Evolutionary conservation across 2,113 vertebrate genomes (phyloP).

Genomic region (Pogona vitticeps): DNA sequence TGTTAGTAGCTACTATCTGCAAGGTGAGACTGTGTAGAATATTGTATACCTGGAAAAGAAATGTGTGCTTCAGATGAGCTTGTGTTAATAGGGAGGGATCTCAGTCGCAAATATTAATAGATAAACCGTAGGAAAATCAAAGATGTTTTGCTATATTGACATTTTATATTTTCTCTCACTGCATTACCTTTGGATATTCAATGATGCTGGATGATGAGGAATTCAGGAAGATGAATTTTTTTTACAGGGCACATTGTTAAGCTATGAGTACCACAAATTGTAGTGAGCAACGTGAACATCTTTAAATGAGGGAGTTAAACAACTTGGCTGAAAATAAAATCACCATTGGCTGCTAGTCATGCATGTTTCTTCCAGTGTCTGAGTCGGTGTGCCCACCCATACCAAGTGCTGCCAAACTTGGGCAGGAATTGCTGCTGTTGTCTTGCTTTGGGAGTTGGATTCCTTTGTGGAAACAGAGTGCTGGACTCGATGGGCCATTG

Average conservation of each 20-base stretch:
- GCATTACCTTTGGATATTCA: not conserved
- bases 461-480: not conserved
- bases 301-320: not conserved
- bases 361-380: not conserved
- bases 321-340: not conserved
- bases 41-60: rapidly evolving
- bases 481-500: not conserved
- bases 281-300: not conserved
- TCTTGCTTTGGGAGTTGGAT: not conserved
- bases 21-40: slow-evolving; percentile 65
- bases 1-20: slow-evolving; percentile 73
- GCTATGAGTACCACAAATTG: not conserved
- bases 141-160: too few species aligned
- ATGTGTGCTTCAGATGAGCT: not conserved
- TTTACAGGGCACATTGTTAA: not conserved
- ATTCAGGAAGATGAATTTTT: not conserved
- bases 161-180: not conserved
- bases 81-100: not conserved
- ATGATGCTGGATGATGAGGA: not conserved
- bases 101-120: not conserved
- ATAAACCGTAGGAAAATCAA: too few species aligned
- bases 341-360: not conserved
- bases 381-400: not conserved
- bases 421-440: not conserved
- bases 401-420: not conserved